Conservation (phyloP, 2,797 vertebrate species). For the Notamacropus eugenii region DNA sequence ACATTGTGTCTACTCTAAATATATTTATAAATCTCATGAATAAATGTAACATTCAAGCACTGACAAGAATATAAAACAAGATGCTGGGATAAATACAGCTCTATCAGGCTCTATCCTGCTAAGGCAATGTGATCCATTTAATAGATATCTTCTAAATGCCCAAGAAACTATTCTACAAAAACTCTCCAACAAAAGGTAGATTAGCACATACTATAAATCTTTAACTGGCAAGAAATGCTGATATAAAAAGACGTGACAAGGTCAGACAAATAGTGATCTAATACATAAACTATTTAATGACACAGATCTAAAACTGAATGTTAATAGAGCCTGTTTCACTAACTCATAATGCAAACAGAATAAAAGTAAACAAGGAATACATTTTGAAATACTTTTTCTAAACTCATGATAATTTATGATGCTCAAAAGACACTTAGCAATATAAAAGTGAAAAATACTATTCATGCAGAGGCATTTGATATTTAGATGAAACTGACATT, state of each 20-base stretch:
- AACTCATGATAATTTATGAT: neutral
- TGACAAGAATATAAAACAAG: constrained; percentile 65
- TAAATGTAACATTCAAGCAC: constrained; percentile 51
- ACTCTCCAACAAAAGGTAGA: constrained; percentile 60
- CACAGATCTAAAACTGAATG: constrained; percentile 45
- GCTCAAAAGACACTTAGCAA: constrained; percentile 9
- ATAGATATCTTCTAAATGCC: constrained; percentile 72
- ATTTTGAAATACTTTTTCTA: constrained; percentile 33
- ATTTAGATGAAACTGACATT: constrained; percentile 54
- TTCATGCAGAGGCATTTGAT: constrained; percentile 49
- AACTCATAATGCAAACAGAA: neutral
- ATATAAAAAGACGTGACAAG: constrained; percentile 21
- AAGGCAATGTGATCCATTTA: constrained; percentile 69
- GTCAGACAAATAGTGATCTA: constrained; percentile 60
- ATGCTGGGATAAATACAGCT: constrained; percentile 52
- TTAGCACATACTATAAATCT: constrained; percentile 57
- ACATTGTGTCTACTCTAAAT: neutral
- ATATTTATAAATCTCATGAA: neutral
- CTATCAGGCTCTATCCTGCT: constrained; percentile 65
- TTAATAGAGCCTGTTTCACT: constrained; percentile 23
- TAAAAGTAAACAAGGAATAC: constrained; percentile 15
- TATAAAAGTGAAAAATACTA: constrained; percentile 72
- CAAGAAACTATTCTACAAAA: constrained; percentile 70
- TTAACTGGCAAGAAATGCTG: constrained; percentile 44
- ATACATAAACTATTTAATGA: constrained; percentile 29